phyloP scores from a whole-genome alignment of 2,797 vertebrate species.

The Tapera naevia region DNA sequence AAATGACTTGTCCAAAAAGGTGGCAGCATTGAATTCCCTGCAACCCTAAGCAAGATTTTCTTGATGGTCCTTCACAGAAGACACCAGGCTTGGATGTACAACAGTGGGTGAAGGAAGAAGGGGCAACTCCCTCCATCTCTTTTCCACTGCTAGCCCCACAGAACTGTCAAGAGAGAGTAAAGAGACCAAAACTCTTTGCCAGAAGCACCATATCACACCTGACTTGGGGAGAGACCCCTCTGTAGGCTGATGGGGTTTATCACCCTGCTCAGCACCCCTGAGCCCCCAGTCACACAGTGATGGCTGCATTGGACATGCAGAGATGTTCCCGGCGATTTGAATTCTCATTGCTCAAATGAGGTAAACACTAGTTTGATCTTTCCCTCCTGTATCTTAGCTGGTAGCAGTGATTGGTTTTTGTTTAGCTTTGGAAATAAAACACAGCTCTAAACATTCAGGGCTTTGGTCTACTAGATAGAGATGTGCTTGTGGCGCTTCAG shows the following conservation, averaged over 20 bases:
- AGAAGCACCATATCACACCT: accelerated
- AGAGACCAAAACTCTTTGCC: neutral
- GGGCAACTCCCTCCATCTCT: neutral
- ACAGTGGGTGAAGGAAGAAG: accelerated
- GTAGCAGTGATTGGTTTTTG: neutral
- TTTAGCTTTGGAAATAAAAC: neutral
- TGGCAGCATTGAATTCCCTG: neutral
- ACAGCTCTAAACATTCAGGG: neutral
- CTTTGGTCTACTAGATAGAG: neutral
- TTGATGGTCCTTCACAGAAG: neutral
- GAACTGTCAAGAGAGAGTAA: neutral
- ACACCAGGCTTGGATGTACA: no score
- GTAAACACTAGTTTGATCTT: neutral
- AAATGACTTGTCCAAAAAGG: neutral
- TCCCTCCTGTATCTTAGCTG: neutral
- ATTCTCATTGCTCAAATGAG: accelerated
- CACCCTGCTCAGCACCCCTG: accelerated
- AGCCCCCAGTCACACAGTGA: accelerated
- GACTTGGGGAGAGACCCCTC: neutral
- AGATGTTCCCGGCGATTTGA: accelerated
- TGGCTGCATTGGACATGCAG: neutral
- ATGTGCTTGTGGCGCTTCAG: neutral
- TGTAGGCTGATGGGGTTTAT: neutral
- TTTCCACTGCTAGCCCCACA: accelerated
- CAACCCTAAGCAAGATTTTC: neutral